phyloP scores from a whole-genome alignment of 1,140 invertebrate genomes.

The Bombus balteatus region DNA sequence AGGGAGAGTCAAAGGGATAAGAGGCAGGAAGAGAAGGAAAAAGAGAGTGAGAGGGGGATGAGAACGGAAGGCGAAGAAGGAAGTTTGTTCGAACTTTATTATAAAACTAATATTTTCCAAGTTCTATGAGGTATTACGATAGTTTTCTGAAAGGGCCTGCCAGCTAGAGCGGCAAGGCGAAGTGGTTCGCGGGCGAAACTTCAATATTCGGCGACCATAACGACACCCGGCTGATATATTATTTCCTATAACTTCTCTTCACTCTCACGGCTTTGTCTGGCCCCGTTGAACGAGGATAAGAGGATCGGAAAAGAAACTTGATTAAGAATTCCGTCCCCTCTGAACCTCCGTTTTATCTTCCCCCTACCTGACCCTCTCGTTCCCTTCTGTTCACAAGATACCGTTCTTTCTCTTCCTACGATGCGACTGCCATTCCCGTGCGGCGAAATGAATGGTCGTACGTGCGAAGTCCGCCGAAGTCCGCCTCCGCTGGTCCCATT shows the following conservation, averaged over 20 bases:
- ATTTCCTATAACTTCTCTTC: constrained; percentile 75
- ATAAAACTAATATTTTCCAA: constrained; percentile 75
- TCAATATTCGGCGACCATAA: constrained; percentile 78
- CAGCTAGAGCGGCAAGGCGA: constrained; percentile 63
- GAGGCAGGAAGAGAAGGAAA: not conserved
- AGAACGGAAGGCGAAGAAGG: not conserved
- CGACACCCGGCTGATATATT: constrained; percentile 76
- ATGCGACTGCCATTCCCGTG: not conserved
- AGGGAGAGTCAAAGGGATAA: not conserved
- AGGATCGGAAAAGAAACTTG: constrained; percentile 69
- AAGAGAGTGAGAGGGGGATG: not conserved
- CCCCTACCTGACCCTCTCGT: not conserved
- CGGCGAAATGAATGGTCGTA: constrained; percentile 17
- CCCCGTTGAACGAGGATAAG: constrained; percentile 39
- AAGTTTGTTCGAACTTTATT: constrained; percentile 72
- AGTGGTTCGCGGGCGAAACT: constrained; percentile 71
- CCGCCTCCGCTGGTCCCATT: not conserved
- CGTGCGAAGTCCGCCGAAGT: not conserved
- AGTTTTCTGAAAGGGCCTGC: constrained; percentile 72
- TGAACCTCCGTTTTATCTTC: not conserved
- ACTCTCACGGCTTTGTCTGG: constrained; percentile 64
- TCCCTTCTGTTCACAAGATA: not conserved
- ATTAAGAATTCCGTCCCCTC: constrained; percentile 69
- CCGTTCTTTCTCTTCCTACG: not conserved
- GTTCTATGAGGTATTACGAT: constrained; percentile 75